Conservation (phyloP, 2,797 vertebrate species). For the Halcyon badia region DNA sequence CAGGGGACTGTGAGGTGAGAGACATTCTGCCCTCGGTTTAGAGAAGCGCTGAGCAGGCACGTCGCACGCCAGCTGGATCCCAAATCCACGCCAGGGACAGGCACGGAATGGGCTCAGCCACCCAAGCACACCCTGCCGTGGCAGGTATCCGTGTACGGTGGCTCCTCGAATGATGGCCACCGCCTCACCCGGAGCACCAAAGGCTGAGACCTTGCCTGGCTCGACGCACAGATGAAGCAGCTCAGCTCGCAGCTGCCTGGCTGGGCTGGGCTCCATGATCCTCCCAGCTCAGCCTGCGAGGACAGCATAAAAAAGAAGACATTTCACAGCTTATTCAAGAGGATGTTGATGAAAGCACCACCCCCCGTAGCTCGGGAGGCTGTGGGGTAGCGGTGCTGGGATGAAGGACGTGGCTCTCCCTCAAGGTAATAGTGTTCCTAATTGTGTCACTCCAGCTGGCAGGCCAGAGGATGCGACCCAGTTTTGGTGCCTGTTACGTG, state of each 20-base stretch:
- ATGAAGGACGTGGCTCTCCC: not conserved
- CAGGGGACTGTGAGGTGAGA: not conserved
- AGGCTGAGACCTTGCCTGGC: not conserved
- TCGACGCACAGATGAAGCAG: not conserved
- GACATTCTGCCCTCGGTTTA: not conserved
- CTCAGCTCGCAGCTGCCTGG: not conserved
- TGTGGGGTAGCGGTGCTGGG: not conserved
- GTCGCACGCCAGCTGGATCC: not conserved
- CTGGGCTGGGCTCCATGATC: not conserved
- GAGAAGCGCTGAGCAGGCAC: not conserved
- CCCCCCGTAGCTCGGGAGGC: not conserved
- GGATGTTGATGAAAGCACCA: not conserved
- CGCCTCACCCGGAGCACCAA: not conserved
- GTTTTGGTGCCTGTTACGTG: slow-evolving; percentile 12
- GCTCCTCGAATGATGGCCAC: not conserved
- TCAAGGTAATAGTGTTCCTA: not conserved
- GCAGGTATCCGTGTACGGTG: rapidly evolving
- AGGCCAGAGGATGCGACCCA: slow-evolving; percentile 54
- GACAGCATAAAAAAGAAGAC: not conserved
- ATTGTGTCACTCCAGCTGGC: not conserved
- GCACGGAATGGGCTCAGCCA: not conserved
- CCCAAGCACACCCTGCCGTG: not conserved
- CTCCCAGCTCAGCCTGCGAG: not conserved
- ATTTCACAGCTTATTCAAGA: not conserved
- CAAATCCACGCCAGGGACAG: not conserved